Base-by-base conservation (phyloP, 2,888 invertebrate species). In the Leptarthrus brevirostris region DNA sequence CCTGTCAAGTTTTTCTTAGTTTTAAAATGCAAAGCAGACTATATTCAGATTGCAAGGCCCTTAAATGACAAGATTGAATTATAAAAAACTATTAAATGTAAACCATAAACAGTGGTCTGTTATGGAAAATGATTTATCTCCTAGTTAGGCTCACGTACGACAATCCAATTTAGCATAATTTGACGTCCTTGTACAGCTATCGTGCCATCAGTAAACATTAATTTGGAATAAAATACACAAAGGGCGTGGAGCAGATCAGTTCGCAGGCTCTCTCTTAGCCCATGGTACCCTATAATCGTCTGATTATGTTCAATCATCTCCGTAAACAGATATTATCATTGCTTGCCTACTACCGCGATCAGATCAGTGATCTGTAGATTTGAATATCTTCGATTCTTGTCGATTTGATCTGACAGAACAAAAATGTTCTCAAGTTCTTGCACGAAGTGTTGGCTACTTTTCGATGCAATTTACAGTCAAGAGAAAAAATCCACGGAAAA, bases 221-320 rank as follows among this genome's bases (percentile, higher is more conserved):
- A 47, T 24, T 64, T 64, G 44, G 44, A 12, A 64, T 64, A 64
- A 64, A 64, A 44, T 47, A 40, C 44, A 47, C 47, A 64, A 64
- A 36, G 40, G 64, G 64, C 64, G 47, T 44, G 20, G 14, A 58
- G 64, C 64, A 44, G 44, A 44, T 64, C 40, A 44, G 44, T 64
- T 40, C 64, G 24, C 47, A 64, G 64, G 64, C 64, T 64, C 44
- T 40, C 10, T 36, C 8, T 5, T 26, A 30, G 40, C 12, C 40
- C 16, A 18, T 16, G 14, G 40, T 24, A 64, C 22, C 26, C 64
- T 24, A 24, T 20, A 49, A 69, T 34, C 30, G 69, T 69, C 49
- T 69, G 69, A 69, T 69, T 69, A 69, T 18, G 18, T 69, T 52
- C 69, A 69, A 69, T 69, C 69, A 69, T 69, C 69, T 69, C 18